A percentile compares a stretch with the other conserved stretches of the same genome.
Evolutionary conservation across 2,888 invertebrate species (phyloP).

Genomic region (Sminthurides aquaticus): DNA sequence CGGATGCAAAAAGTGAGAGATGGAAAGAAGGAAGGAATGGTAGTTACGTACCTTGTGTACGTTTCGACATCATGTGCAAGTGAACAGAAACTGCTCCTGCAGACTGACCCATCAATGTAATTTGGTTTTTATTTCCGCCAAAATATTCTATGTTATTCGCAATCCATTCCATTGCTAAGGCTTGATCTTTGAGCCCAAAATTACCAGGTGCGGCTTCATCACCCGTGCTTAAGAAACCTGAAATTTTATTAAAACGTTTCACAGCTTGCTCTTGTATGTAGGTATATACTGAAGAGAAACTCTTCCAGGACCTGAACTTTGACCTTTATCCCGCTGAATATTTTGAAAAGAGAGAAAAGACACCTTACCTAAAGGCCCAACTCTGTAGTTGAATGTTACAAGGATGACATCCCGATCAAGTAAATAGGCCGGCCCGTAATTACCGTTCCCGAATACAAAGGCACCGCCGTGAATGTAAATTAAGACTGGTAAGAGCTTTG

Average conservation of each 20-base stretch:
- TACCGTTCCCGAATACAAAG: conserved; percentile 20
- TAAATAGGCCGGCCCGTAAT: conserved; percentile 22
- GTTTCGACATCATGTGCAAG: conserved; percentile 59
- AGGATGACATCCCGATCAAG: conserved; percentile 19
- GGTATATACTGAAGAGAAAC: too few relatives aligned
- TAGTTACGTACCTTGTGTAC: conserved; percentile 58
- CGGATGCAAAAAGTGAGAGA: too few relatives aligned
- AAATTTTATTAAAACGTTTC: not conserved
- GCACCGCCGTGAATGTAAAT: conserved; percentile 14
- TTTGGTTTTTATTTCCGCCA: conserved; percentile 67
- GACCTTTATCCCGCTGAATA: too few relatives aligned
- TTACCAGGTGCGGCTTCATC: conserved; percentile 62
- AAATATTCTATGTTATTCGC: conserved; percentile 68
- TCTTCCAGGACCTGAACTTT: too few relatives aligned
- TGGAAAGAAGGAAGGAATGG: too few relatives aligned
- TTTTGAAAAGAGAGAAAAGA: too few relatives aligned
- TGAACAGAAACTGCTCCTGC: conserved; percentile 64
- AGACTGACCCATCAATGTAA: conserved; percentile 74
- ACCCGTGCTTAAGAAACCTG: conserved; percentile 21
- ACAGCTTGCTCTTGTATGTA: too few relatives aligned
- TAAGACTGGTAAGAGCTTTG: conserved; percentile 14
- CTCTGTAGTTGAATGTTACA: conserved; percentile 20
- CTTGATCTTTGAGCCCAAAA: conserved; percentile 75
- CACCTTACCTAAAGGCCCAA: conserved; percentile 22
- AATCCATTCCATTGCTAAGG: conserved; percentile 68